phyloP scores from a whole-genome alignment of 2,888 invertebrate species.

The Liopterus haemorrhoidalis region DNA sequence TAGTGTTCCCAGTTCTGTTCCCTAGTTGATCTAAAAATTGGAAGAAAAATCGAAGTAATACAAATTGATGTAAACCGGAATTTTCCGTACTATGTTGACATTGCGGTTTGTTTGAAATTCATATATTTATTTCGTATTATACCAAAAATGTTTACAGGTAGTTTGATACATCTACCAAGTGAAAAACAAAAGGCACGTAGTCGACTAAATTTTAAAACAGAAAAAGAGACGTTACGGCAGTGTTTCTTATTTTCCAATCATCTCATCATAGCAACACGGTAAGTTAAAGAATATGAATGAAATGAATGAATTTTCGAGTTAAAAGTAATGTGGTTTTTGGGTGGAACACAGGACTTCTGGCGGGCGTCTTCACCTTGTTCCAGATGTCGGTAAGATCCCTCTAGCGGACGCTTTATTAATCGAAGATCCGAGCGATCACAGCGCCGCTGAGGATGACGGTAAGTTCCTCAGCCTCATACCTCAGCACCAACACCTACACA shows the following conservation, averaged over 20 bases:
- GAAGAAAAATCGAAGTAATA: too few relatives aligned
- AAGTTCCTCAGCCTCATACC: too few relatives aligned
- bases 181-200: slow-evolving; percentile 56
- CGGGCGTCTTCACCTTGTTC: slow-evolving; percentile 78
- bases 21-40: too few relatives aligned
- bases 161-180: slow-evolving; percentile 65
- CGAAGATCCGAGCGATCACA: slow-evolving; percentile 71
- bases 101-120: slow-evolving; percentile 1
- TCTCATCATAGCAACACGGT: slow-evolving; percentile 74
- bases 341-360: slow-evolving; percentile 60
- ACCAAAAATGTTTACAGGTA: slow-evolving; percentile 50
- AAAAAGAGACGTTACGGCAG: slow-evolving; percentile 68
- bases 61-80: too few relatives aligned
- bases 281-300: slow-evolving; percentile 30
- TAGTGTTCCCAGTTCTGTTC: too few relatives aligned
- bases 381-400: slow-evolving; percentile 75
- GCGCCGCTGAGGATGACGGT: slow-evolving; percentile 65
- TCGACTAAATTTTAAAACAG: slow-evolving; percentile 57
- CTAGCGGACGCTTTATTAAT: slow-evolving; percentile 78
- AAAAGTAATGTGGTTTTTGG: slow-evolving; percentile 1
- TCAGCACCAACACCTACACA: too few relatives aligned
- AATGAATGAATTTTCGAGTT: background rate
- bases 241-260: slow-evolving; percentile 90
- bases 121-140: slow-evolving; percentile 3
- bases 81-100: background rate